Percentiles rank a stretch among this genome's conserved stretches.
These are phyloP conservation scores for Parotia lawesii DNA, from an alignment of 2,113 vertebrate genomes.

Conservation along the genomic window DNA sequence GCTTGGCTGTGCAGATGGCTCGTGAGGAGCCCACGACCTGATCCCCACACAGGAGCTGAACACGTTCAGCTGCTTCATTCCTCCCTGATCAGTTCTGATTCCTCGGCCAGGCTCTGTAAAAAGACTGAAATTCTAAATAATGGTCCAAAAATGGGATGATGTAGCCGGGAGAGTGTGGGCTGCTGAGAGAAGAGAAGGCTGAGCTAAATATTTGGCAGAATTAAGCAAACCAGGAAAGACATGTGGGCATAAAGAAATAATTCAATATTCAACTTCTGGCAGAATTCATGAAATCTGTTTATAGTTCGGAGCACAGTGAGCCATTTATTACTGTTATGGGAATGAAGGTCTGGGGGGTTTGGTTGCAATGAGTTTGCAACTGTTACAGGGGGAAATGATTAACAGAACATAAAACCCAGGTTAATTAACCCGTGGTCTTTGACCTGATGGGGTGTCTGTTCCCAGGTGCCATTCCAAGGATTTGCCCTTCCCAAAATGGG, in stretches of 20 bases:
- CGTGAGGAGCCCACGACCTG: fast-evolving
- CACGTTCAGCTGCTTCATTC: background rate
- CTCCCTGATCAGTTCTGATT: background rate
- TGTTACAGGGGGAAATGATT: background rate
- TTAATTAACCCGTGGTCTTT: background rate
- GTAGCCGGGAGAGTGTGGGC: background rate
- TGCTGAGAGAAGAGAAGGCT: conserved; percentile 38
- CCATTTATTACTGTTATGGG: conserved; percentile 26
- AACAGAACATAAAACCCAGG: background rate
- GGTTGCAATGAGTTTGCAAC: background rate
- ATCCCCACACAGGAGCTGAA: background rate
- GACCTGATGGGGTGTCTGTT: fast-evolving
- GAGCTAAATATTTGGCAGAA: conserved; percentile 66
- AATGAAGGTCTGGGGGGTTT: background rate
- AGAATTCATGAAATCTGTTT: conserved; percentile 52
- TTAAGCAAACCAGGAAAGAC: conserved; percentile 50
- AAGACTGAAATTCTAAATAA: conserved; percentile 5
- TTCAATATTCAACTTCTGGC: conserved; percentile 56
- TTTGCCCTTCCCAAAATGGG: background rate
- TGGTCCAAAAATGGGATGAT: conserved; percentile 32
- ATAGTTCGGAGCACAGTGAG: conserved; percentile 40
- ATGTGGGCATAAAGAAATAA: conserved; percentile 55
- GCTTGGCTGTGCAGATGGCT: background rate
- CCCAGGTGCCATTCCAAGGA: background rate
- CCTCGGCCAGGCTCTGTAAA: background rate